Base-by-base conservation (phyloP, 2,888 invertebrate genomes). In the Acheta domesticus region DNA sequence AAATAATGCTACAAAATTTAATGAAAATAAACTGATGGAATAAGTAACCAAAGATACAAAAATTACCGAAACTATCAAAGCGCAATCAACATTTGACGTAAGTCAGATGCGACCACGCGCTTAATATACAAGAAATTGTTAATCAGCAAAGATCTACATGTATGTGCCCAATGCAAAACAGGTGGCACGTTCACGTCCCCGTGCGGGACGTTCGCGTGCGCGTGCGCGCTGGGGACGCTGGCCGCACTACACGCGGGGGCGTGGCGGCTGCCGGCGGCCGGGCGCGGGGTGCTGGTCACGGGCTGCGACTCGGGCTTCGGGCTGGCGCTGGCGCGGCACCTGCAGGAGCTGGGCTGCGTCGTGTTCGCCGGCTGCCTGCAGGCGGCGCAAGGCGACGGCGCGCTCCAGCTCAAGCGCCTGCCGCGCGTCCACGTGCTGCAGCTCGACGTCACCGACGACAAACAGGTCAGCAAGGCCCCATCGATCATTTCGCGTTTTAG, bases 281-380 rank as follows among this genome's bases (percentile, higher is more conserved):
- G 62, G 62, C 62, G 62, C n/a, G 62, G 62, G 14, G n/a, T 62
- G 14, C 62, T 62, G 5, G n/a, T 62, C 62, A 62, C 62, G 14
- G 62, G 62, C 62, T 62, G 62, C 62, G 62, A 62, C n/a, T 62
- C 62, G 16, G 62, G 62, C 62, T 62, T 62, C 62, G 62, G 62
- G 16, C 62, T 62, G 14, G 62, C n/a, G 62, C 14, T n/a, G n/a
- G 62, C 62, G 16, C n/a, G 14, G 62, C 62, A 16, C 62, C n/a
- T 62, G 62, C 62, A 62, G 62, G 14, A 14, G 62, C 62, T 62
- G n/a, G 62, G 62, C 14, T 62, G 62, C 62, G n/a, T n/a, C n/a
- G 62, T 62, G 16, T 62, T 62, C 62, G 62, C 62, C 0, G 62
- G 62, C 14, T 62, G 62, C n/a, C n/a, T 62, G n/a, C 62, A 62